phyloP scores from a whole-genome alignment of 2,888 invertebrate species.

The Uropetala carovei region DNA sequence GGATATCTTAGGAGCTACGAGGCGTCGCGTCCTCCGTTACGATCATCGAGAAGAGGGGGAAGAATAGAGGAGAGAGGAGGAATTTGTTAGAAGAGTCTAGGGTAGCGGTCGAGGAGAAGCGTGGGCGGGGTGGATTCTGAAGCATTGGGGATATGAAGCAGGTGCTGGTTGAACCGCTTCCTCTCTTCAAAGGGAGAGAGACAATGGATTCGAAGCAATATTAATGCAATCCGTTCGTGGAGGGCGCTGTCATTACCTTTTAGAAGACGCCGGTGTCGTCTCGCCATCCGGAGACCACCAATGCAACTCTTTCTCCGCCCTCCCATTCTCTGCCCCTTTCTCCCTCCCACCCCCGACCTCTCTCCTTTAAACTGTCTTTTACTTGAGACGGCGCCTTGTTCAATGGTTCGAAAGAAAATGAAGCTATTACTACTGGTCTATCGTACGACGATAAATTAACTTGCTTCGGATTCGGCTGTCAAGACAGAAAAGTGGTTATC shows the following conservation, averaged over 20 bases:
- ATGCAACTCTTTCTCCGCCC: constrained; percentile 10
- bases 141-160: not conserved
- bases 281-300: constrained; percentile 37
- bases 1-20: no score
- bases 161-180: not conserved
- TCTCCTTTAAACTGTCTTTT: not conserved
- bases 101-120: not conserved
- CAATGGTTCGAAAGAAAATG: no score
- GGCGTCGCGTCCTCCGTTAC: no score
- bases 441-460: no score
- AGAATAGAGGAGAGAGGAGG: not conserved
- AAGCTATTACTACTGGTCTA: no score
- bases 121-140: not conserved
- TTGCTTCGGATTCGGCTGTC: no score
- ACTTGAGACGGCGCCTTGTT: no score
- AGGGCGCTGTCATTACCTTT: constrained; percentile 59
- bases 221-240: constrained; percentile 54
- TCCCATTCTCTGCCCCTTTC: no score
- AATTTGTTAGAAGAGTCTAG: not conserved
- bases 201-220: constrained; percentile 62
- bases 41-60: not conserved
- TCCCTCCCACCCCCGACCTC: not conserved
- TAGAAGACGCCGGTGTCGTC: constrained; percentile 39
- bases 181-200: constrained; percentile 1
- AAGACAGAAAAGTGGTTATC: no score